Percentiles rank a stretch among this genome's conserved stretches.
Conservation (phyloP, 1,140 invertebrate genomes). For the Papilio helenus region DNA sequence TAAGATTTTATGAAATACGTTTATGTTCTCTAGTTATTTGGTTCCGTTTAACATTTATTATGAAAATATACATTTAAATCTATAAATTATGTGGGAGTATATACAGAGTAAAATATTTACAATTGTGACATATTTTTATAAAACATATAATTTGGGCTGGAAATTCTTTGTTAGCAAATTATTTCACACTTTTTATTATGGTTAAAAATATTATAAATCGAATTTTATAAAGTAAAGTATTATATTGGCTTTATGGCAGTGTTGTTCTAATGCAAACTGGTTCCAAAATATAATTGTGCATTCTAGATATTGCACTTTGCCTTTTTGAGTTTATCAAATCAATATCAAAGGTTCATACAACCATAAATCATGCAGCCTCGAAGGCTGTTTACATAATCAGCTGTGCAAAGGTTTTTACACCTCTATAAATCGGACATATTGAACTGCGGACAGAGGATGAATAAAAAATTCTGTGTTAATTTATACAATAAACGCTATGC, state of each 20-base stretch:
- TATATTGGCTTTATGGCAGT: neutral
- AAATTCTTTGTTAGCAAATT: conserved; percentile 37
- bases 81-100: conserved; percentile 54
- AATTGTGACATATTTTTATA: conserved; percentile 54
- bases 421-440: conserved; percentile 17
- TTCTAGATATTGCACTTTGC: neutral
- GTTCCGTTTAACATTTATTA: conserved; percentile 81
- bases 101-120: conserved; percentile 74
- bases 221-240: neutral
- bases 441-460: conserved; percentile 4
- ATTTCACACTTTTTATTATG: neutral
- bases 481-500: neutral
- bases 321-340: neutral
- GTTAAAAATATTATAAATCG: neutral
- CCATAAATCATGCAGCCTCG: no score
- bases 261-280: neutral
- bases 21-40: conserved; percentile 75
- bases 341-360: no score
- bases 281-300: neutral
- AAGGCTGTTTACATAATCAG: neutral
- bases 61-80: conserved; percentile 80
- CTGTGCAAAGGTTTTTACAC: neutral
- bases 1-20: conserved; percentile 39
- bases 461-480: conserved; percentile 3
- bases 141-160: conserved; percentile 47